Evolutionary conservation across 2,113 vertebrate species (phyloP), one percentile per base, ranked within the genome.

Genomic region (Cavia porcellus): DNA sequence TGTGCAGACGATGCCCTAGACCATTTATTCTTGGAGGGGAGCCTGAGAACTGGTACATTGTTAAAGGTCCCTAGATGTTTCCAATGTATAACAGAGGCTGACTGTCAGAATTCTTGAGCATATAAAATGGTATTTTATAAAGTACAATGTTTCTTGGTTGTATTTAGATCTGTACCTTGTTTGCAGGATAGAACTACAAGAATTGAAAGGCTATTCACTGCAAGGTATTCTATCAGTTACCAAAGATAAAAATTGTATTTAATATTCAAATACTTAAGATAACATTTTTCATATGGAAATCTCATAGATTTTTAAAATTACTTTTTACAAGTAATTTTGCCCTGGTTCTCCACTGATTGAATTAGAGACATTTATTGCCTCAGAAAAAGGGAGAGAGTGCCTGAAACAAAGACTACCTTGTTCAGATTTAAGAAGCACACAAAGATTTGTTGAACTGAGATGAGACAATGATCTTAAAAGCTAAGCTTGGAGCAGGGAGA

Each of bases 391-490:
- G 47, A 82, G 59, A 57, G 35, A 52, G 15, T 85, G 19, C 35
- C 55, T 47, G 47, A 79, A 89, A 96, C 81, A 90, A 92, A 94
- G 82, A 42, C 25, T 42, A 59, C 72, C 83, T 86, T 90, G 50
- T 86, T 92, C 66, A 57, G 79, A 17, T 92, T 77, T 9, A 25
- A 68, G 77, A 81, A 55, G 11, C 59, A 79, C 77, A 89, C 19
- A 57, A 57, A 35, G 11, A 42, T 57, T 47, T 92, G 81, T 59
- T 30, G 92, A 74, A 45, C 32, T 88, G 42, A 59, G 7, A 42
- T 20, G 38, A 93, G 94, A 91, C 57, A 81, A 59, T 2, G 20
- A 11, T 81, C 83, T 91, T 89, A 52, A 57, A 68, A 81, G 28
- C 1, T 32, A 68, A 66, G 25, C 59, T 92, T 57, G 38, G 64